These are phyloP conservation scores for Zoroaster sp. DNA, from an alignment of 53 echinoderm and acorn worm genomes.

Conservation along the genomic window DNA sequence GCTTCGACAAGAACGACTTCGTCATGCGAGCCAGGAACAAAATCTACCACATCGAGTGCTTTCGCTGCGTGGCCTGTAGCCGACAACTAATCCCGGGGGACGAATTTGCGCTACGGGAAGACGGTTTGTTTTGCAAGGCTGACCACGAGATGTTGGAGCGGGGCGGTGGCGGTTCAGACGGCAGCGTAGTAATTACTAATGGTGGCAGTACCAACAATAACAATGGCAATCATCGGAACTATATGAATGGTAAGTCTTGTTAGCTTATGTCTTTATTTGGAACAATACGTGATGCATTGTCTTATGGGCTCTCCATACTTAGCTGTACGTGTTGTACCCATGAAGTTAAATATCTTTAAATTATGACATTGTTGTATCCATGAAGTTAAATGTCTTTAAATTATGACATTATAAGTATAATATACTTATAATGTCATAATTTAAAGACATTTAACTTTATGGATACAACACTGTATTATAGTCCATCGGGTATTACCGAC, in stretches of 20 bases:
- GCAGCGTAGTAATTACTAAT: constrained; percentile 23
- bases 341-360: too few species aligned
- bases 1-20: constrained; percentile 99
- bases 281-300: too few species aligned
- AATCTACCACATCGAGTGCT: constrained; percentile 99
- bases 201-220: constrained; percentile 34
- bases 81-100: constrained; percentile 98
- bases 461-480: too few species aligned
- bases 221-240: constrained; percentile 75
- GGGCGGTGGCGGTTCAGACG: constrained; percentile 48
- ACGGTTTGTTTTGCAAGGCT: constrained; percentile 97
- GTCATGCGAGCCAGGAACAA: constrained; percentile 99
- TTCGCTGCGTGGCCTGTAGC: constrained; percentile 99
- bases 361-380: too few species aligned
- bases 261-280: too few species aligned
- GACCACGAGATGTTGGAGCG: constrained; percentile 96
- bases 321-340: too few species aligned
- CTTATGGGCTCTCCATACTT: too few species aligned
- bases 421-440: too few species aligned
- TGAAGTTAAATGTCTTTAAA: too few species aligned
- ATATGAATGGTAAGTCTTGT: constrained; percentile 76
- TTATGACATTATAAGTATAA: too few species aligned
- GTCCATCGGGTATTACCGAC: too few species aligned
- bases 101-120: constrained; percentile 97
- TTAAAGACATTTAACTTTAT: too few species aligned